Base-by-base conservation (phyloP, 2,888 invertebrate species). In the Tetanocera ferruginea region DNA sequence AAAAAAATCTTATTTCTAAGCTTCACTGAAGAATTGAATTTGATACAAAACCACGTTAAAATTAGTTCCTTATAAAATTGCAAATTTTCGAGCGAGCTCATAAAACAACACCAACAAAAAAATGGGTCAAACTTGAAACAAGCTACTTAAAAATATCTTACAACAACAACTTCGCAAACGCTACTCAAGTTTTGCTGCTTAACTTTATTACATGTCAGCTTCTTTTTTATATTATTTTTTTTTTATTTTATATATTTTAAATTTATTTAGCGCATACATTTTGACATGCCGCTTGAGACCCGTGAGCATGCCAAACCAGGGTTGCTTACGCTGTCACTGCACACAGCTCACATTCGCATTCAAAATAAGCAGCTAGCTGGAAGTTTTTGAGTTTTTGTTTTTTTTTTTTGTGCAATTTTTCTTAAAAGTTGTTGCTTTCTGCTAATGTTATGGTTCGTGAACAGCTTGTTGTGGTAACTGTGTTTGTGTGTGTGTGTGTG, bases 361-460 rank as follows among this genome's bases (percentile, higher is more conserved):
- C 60, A 57, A 60, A 72, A 43, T 31, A 37, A 23, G 57, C 60
- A 57, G 72, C 51, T 51, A 51, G 51, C 9, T 19, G 6, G 6
- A 66, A 34, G 49, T 70, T 34, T 69, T 14, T 49, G 2, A 69
- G 19, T 49, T 11, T 55, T 8, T 23, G 5, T 8, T 11, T 31
- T 51, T 23, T 31, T 19, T 19, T 19, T 31, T 28, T 55, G 17
- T 34, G 11, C 17, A 31, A 17, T n/a, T 25, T 31, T 23, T 55
- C 31, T 31, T 28, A 25, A 55, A n/a, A 28, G 19, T 74, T 23
- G 49, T 17, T 73, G 64, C 34, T 49, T 31, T 31, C 19, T 55
- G 14, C 64, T 74, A 74, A 74, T 74, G 64, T 64, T 51, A 64
- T 31, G 74, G 64, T 74, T 64, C 52, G 64, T 66, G 64, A 31